Percentiles rank a stretch among this genome's conserved stretches.
Evolutionary conservation across 2,797 vertebrate species (phyloP).

Genomic region (Gephyroberyx darwinii): DNA sequence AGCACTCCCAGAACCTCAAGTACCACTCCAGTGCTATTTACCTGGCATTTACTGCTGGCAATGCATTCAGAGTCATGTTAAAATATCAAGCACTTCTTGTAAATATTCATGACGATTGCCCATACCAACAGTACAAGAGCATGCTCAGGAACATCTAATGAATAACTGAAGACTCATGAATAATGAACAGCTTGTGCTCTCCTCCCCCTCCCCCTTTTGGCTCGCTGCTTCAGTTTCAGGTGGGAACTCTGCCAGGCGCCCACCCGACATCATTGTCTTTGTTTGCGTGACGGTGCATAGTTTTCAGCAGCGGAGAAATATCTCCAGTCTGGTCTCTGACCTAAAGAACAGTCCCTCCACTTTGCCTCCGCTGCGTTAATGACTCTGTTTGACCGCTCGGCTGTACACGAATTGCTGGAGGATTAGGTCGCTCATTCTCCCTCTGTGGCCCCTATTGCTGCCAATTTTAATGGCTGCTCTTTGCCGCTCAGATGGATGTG

Average conservation of each 20-base stretch:
- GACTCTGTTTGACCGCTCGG: conserved; percentile 55
- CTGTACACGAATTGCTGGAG: conserved; percentile 56
- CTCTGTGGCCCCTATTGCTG: conserved; percentile 50
- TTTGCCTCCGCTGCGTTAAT: conserved; percentile 59
- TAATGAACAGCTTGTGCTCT: conserved; percentile 59
- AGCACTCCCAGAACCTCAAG: conserved; percentile 37
- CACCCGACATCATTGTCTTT: neutral
- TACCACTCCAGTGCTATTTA: conserved; percentile 65
- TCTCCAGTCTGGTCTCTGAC: conserved; percentile 29
- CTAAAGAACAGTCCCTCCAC: conserved; percentile 45
- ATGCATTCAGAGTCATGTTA: conserved; percentile 71
- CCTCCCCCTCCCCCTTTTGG: conserved; percentile 4
- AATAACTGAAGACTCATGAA: conserved; percentile 75
- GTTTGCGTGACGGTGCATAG: conserved; percentile 9
- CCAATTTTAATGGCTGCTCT: conserved; percentile 63
- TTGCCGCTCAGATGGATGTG: conserved; percentile 49
- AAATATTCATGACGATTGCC: conserved; percentile 76
- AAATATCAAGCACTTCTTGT: conserved; percentile 75
- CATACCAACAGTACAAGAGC: conserved; percentile 63
- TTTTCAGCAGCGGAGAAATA: neutral
- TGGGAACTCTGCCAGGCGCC: conserved; percentile 15
- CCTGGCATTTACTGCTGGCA: conserved; percentile 72
- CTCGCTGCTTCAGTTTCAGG: conserved; percentile 36
- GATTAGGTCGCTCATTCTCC: conserved; percentile 55
- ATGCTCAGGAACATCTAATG: conserved; percentile 64